phyloP scores from a whole-genome alignment of 2,113 vertebrate species.

The Bufo gargarizans region DNA sequence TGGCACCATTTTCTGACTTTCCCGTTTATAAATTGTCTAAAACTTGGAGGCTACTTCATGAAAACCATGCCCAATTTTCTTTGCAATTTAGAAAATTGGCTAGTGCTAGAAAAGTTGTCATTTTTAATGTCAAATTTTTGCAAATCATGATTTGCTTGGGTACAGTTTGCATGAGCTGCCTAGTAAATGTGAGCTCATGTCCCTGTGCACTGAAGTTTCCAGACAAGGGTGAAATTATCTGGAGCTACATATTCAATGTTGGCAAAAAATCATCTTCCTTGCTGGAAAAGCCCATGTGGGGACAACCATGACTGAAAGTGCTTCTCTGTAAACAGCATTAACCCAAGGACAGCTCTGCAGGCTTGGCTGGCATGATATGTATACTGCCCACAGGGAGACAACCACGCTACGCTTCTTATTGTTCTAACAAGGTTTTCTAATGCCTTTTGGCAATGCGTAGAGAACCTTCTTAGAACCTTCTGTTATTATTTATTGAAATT shows the following conservation, averaged over 20 bases:
- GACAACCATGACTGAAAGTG: not conserved
- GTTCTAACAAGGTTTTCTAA: slow-evolving; percentile 10
- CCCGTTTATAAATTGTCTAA: too few relatives aligned
- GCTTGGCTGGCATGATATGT: not conserved
- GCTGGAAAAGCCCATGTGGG: not conserved
- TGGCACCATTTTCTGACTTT: too few relatives aligned
- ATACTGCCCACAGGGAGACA: not conserved
- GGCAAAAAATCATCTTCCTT: slow-evolving; percentile 18
- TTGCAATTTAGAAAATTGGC: too few relatives aligned
- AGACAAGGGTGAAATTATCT: slow-evolving; percentile 3
- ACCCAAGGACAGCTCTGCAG: not conserved
- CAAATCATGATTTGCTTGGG: too few relatives aligned
- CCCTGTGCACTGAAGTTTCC: not conserved
- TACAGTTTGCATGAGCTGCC: too few relatives aligned
- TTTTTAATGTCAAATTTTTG: too few relatives aligned
- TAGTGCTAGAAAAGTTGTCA: too few relatives aligned
- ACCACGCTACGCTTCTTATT: not conserved
- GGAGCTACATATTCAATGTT: not conserved
- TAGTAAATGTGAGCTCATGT: not conserved
- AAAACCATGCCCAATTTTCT: too few relatives aligned
- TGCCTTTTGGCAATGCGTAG: not conserved
- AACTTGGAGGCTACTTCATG: too few relatives aligned
- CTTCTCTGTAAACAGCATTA: slow-evolving; percentile 4
- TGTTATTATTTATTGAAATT: not conserved
- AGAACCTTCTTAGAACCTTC: not conserved